Percentiles rank a stretch among this genome's conserved stretches.
Conservation (phyloP, 2,888 invertebrate species). For the Eretmocerus hayati region DNA sequence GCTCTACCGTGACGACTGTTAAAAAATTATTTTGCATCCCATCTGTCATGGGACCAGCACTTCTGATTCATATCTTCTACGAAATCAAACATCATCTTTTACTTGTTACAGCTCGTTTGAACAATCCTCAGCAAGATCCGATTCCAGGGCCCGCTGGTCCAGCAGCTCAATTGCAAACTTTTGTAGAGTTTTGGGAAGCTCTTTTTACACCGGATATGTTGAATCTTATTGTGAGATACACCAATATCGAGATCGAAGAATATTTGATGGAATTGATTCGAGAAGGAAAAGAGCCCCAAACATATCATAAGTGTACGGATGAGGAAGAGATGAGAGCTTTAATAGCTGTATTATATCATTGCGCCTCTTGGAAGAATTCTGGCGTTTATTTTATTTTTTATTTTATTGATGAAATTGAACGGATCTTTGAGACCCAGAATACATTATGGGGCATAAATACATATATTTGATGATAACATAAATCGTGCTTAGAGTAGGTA, state of each 20-base stretch:
- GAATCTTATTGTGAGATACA: background rate
- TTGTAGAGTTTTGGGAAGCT: background rate
- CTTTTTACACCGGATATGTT: background rate
- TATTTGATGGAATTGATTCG: background rate
- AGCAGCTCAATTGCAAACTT: background rate
- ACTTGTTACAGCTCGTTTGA: background rate
- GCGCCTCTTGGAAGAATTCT: conserved; percentile 15
- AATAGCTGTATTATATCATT: conserved; percentile 19
- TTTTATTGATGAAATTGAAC: no score
- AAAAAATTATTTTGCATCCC: no score
- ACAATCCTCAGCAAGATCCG: background rate
- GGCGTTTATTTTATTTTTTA: no score
- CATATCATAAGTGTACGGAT: background rate
- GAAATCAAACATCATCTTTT: no score
- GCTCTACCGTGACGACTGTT: no score
- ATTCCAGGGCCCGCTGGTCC: background rate
- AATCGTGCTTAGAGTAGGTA: no score
- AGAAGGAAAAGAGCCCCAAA: background rate
- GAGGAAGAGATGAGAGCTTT: conserved; percentile 15
- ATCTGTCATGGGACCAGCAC: no score
- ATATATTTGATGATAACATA: no score
- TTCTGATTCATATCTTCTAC: no score
- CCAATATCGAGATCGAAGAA: background rate
- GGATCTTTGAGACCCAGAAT: no score
- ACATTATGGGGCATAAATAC: no score